These are phyloP conservation scores for Chrysochloris asiatica DNA, from an alignment of 2,113 vertebrate species.

Conservation along the genomic window DNA sequence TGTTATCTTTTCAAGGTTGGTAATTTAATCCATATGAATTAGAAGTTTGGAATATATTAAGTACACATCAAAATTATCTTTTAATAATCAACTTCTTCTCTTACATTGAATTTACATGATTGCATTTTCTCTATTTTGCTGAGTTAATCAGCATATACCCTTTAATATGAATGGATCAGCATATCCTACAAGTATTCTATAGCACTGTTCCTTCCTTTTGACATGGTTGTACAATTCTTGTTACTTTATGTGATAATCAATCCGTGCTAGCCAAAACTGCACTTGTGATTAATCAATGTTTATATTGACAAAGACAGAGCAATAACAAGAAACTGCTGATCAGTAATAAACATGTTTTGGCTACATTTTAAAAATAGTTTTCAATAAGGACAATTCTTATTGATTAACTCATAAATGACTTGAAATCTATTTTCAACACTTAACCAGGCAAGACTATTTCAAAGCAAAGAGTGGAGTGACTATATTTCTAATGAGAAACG, in stretches of 20 bases:
- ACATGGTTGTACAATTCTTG: conserved; percentile 90
- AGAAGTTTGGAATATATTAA: background rate
- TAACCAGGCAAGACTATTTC: conserved; percentile 37
- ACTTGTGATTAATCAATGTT: conserved; percentile 89
- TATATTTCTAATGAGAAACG: conserved; percentile 6
- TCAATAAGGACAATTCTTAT: conserved; percentile 54
- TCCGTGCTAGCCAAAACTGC: conserved; percentile 90
- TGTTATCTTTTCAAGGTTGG: background rate
- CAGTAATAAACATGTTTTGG: conserved; percentile 86
- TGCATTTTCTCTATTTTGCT: background rate
- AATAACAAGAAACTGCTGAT: conserved; percentile 91
- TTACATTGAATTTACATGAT: background rate
- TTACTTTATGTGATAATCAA: conserved; percentile 94
- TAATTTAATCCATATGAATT: conserved; percentile 29
- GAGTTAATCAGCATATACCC: background rate
- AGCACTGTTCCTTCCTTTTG: conserved; percentile 80
- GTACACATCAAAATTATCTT: background rate
- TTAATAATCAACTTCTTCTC: background rate
- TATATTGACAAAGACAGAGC: conserved; percentile 85
- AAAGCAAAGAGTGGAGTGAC: background rate
- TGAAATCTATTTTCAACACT: conserved; percentile 63
- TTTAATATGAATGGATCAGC: conserved; percentile 46
- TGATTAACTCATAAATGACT: conserved; percentile 72
- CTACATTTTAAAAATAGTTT: conserved; percentile 73
- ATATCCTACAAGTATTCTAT: conserved; percentile 30